Evolutionary conservation across 1,140 invertebrate species (phyloP).

Genomic region (Pseudomyrmex sp.): DNA sequence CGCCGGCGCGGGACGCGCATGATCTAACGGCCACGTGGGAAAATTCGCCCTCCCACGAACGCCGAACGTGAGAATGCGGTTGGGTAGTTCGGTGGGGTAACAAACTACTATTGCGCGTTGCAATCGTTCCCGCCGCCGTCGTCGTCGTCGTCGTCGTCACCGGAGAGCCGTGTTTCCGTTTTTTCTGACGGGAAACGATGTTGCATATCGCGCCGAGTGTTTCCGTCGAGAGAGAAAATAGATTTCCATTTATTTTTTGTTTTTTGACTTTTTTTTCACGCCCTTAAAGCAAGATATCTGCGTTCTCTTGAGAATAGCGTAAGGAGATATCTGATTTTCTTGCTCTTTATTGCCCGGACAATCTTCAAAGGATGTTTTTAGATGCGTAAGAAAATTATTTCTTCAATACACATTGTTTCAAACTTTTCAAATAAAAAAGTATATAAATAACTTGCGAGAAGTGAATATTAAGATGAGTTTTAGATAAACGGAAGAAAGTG

Average conservation of each 20-base stretch:
- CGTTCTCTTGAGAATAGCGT: not conserved
- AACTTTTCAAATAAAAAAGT: too few species aligned
- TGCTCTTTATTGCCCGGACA: too few species aligned
- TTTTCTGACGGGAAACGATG: conserved; percentile 7
- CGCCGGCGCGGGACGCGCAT: conserved; percentile 73
- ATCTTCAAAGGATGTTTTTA: too few species aligned
- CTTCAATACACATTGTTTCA: too few species aligned
- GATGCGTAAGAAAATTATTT: too few species aligned
- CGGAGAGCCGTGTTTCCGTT: conserved; percentile 27
- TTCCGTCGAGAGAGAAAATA: not conserved
- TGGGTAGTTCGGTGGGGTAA: not conserved
- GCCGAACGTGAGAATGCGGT: conserved; percentile 59
- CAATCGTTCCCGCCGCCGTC: conserved; percentile 25
- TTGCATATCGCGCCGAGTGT: not conserved
- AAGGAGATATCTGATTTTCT: too few species aligned
- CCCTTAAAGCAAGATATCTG: too few species aligned
- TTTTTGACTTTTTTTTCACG: not conserved
- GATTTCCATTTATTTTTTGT: not conserved
- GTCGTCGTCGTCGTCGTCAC: not conserved
- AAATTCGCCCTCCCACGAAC: conserved; percentile 70
- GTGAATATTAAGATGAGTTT: too few species aligned
- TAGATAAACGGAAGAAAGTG: too few species aligned
- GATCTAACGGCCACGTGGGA: conserved; percentile 82
- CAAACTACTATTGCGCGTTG: not conserved
- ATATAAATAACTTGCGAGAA: too few species aligned